Percentiles rank a stretch among this genome's conserved stretches.
Evolutionary conservation across 1,140 invertebrate species (phyloP).

Genomic region (Cydia strobilella): DNA sequence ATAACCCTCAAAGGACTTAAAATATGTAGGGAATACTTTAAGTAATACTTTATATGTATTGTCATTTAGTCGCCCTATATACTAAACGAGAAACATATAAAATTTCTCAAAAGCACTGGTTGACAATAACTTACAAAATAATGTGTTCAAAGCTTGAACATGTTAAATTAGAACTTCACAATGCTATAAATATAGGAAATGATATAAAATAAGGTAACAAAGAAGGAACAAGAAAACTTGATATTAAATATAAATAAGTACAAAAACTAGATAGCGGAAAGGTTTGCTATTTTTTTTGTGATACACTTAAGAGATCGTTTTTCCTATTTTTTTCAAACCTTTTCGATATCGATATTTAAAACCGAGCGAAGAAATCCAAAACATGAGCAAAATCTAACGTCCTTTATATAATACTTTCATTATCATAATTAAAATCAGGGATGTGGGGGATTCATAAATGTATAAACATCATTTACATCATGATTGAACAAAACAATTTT

Average conservation of each 20-base stretch:
- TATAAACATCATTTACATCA: no score
- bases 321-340: conserved; percentile 29
- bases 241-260: conserved; percentile 35
- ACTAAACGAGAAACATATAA: conserved; percentile 79
- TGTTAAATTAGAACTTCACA: conserved; percentile 33
- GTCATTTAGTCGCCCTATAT: conserved; percentile 78
- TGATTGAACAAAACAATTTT: no score
- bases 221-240: conserved; percentile 40
- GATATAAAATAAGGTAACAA: conserved; percentile 33
- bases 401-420: not conserved
- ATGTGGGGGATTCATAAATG: not conserved
- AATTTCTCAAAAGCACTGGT: conserved; percentile 38
- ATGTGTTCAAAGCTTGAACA: conserved; percentile 29
- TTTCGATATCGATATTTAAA: conserved; percentile 22
- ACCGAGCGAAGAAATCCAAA: conserved; percentile 27
- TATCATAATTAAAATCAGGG: not conserved
- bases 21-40: conserved; percentile 65
- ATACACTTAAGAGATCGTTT: conserved; percentile 37
- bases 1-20: conserved; percentile 48
- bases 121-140: conserved; percentile 33
- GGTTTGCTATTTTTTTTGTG: conserved; percentile 33
- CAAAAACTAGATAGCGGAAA: conserved; percentile 39
- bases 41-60: conserved; percentile 73
- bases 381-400: conserved; percentile 26
- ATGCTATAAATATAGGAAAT: conserved; percentile 34